These are phyloP conservation scores for Trilocha varians DNA, from an alignment of 2,888 invertebrate species.

Conservation along the genomic window DNA sequence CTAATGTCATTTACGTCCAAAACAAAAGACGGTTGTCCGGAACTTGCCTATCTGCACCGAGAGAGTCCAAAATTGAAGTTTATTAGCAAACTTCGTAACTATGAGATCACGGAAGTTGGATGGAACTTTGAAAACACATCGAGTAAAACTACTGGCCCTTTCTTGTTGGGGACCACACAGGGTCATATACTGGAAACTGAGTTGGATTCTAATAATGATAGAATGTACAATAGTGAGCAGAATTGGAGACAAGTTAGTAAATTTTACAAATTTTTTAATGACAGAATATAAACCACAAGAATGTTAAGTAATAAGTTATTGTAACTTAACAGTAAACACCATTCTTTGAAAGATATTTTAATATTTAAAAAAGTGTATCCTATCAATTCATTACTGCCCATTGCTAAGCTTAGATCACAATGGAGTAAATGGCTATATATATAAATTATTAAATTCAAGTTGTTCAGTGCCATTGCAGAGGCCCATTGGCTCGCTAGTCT, in stretches of 20 bases:
- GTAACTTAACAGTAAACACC: too few relatives aligned
- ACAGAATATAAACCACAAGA: too few relatives aligned
- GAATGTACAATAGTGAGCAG: slow-evolving; percentile 84
- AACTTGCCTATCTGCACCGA: slow-evolving; percentile 85
- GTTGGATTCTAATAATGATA: slow-evolving; percentile 85
- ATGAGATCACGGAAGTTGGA: slow-evolving; percentile 91
- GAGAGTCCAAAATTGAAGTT: slow-evolving; percentile 82
- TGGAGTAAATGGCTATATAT: too few relatives aligned
- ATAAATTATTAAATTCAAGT: too few relatives aligned
- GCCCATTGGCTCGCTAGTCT: too few relatives aligned
- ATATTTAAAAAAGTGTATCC: too few relatives aligned
- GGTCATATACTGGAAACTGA: slow-evolving; percentile 94
- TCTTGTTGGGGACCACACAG: slow-evolving; percentile 90
- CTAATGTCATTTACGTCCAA: slow-evolving; percentile 82
- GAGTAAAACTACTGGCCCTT: slow-evolving; percentile 83
- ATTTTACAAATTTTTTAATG: not conserved
- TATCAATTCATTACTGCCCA: too few relatives aligned
- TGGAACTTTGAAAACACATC: slow-evolving; percentile 87
- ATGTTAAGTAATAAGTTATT: too few relatives aligned
- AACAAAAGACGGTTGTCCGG: slow-evolving; percentile 74
- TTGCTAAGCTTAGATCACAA: too few relatives aligned
- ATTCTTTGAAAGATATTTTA: too few relatives aligned
- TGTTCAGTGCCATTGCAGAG: too few relatives aligned
- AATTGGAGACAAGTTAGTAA: slow-evolving; percentile 86
- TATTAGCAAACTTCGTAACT: slow-evolving; percentile 77